These are phyloP conservation scores for Onthophagus taurus DNA, from an alignment of 1,140 invertebrate species.

Conservation along the genomic window DNA sequence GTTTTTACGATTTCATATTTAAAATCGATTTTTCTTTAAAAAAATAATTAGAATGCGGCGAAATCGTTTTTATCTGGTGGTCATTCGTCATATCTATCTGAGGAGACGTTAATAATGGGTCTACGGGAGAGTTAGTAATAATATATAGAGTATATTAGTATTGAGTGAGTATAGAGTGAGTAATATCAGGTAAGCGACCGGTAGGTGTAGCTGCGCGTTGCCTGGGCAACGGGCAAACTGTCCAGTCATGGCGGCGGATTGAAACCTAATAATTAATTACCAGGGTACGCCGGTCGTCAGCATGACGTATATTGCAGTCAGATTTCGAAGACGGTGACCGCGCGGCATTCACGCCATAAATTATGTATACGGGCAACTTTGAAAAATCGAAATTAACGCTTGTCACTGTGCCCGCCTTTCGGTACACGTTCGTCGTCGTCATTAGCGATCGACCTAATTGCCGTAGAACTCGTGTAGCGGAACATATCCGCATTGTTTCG, in stretches of 20 bases:
- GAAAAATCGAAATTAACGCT: slow-evolving; percentile 12
- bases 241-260: slow-evolving; percentile 33
- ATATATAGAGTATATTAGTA: no score
- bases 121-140: no score
- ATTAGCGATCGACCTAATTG: no score
- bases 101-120: no score
- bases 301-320: slow-evolving; percentile 20
- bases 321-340: slow-evolving; percentile 9
- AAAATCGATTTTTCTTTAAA: no score
- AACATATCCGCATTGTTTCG: no score
- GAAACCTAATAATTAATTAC: slow-evolving; percentile 35
- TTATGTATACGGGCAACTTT: slow-evolving; percentile 8
- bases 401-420: slow-evolving; percentile 1
- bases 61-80: no score
- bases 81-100: no score
- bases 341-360: slow-evolving; percentile 5
- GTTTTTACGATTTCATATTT: no score
- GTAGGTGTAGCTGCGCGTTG: slow-evolving; percentile 29
- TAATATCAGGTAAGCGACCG: slow-evolving; percentile 27
- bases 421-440: not conserved
- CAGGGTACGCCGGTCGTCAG: slow-evolving; percentile 20
- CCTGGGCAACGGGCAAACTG: slow-evolving; percentile 30
- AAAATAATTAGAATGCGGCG: no score
- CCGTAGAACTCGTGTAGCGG: no score
- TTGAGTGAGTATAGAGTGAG: no score